Base-by-base conservation (phyloP, 1,140 invertebrate genomes). In the Lethocerus indicus region DNA sequence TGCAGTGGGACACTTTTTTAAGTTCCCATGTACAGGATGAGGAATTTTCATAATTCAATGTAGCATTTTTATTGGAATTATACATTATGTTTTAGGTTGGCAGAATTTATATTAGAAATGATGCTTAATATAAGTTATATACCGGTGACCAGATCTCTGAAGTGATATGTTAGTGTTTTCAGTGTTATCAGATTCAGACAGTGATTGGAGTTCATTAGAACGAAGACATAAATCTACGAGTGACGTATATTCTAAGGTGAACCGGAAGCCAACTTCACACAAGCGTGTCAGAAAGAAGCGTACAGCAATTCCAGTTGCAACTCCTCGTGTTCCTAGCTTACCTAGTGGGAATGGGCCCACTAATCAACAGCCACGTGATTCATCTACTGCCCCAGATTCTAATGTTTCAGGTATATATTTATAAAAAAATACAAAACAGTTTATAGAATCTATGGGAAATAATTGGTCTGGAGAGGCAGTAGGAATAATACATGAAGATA, bases 141-240 rank as follows among this genome's bases (percentile, higher is more conserved):
- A n/a, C n/a, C n/a, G n/a, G n/a, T n/a, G n/a, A n/a, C n/a, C n/a
- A n/a, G n/a, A n/a, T n/a, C n/a, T n/a, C n/a, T n/a, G n/a, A n/a
- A n/a, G n/a, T n/a, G n/a, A n/a, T n/a, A n/a, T n/a, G n/a, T 32
- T 32, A 35, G 59, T 54, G 54, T 56, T 56, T 58, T 25, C 60
- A 79, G 80, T 79, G 40, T 83, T 83, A 62, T 85, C 81, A 24
- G 85, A 89, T 62, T 87, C 84, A 18, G 86, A 90, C 61, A 90
- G 84, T 56, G 88, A 89, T 48, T 82, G 80, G 64, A 87, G 83
- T 59, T 86, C 83, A 37, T 64, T 81, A 39, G 85, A 87, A 60
- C 68, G 81, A 50, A 69, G 81, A 32, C 68, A 70, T 54, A 64
- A 73, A 57, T 74, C 75, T 53, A 74, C 72, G 57, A 74, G 75